phyloP scores from a whole-genome alignment of 2,797 vertebrate species.

The Falco columbarius region DNA sequence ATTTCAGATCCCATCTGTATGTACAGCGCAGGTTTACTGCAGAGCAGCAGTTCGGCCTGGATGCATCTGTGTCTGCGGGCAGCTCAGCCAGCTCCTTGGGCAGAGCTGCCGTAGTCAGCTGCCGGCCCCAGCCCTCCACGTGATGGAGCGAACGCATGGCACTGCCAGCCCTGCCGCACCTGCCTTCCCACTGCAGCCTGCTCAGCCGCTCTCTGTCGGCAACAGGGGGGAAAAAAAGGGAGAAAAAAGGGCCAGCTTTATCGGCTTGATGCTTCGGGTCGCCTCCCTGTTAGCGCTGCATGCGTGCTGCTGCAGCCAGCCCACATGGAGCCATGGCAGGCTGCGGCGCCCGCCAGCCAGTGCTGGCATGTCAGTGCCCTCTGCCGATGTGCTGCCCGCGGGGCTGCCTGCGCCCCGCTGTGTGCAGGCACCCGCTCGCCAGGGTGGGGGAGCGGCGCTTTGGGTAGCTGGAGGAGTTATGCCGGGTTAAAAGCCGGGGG shows the following conservation, averaged over 20 bases:
- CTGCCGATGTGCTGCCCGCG: not conserved
- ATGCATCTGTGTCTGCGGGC: not conserved
- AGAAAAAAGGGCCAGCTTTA: not conserved
- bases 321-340: not conserved
- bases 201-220: not conserved
- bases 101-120: not conserved
- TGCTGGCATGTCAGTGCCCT: constrained; percentile 36
- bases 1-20: not conserved
- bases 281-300: accelerated
- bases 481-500: accelerated
- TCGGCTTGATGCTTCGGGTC: not conserved
- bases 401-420: not conserved
- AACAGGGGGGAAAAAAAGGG: accelerated
- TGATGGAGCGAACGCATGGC: not conserved
- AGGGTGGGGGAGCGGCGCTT: not conserved
- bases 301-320: not conserved
- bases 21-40: not conserved
- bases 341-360: not conserved
- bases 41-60: not conserved
- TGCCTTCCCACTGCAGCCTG: not conserved
- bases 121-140: not conserved
- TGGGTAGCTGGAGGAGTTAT: not conserved
- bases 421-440: not conserved
- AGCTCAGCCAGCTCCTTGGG: not conserved
- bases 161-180: not conserved